Evolutionary conservation across 2,888 invertebrate species (phyloP), one percentile per base, ranked within the genome.

Genomic region (Penaeus monodon): DNA sequence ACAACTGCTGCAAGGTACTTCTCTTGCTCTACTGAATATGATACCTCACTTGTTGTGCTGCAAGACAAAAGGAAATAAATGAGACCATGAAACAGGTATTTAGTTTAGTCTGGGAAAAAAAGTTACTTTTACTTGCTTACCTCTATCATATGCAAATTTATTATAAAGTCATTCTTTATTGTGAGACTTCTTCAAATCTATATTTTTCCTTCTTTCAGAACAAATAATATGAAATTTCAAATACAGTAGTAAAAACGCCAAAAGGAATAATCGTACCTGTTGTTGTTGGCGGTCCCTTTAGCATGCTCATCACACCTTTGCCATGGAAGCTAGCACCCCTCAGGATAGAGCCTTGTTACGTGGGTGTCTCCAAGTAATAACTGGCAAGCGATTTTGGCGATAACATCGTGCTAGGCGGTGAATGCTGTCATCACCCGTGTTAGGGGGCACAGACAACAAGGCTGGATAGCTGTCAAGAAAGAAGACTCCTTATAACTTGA

Each of bases 231-330:
- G 57, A 10, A 57, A 57, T 20, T 20, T 57, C 4, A 57, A 57
- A 57, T 17, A 57, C 4, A 12, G 17, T 14, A 20, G 57, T 12
- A 10, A 44, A 44, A 44, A 44, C 8, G 10, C 44, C 44, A 10
- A 17, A 57, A 57, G 17, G 57, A 57, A 14, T 57, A 57, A 1
- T 57, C 2, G 17, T 89, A 91, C 91, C 91, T 92, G 91, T 92
- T 91, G 91, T 95, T 94, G 87, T 94, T 91, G 95, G 95, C 84
- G 85, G 95, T 68, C 95, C 94, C 91, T 96, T 97, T 84, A 98
- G 93, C 96, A 97, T 97, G 0, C 97, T 97, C 94, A 98, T 98
- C 22, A 98, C 96, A 81, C 98, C 96, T 92, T 98, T 97, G 65
- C 95, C 95, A 91, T 96, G 95, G 92, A 96, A 95, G 57, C 95